Evolutionary conservation across 2,888 invertebrate genomes (phyloP), one percentile per base, ranked within the genome.

Genomic region (Eupelmus urozonus): DNA sequence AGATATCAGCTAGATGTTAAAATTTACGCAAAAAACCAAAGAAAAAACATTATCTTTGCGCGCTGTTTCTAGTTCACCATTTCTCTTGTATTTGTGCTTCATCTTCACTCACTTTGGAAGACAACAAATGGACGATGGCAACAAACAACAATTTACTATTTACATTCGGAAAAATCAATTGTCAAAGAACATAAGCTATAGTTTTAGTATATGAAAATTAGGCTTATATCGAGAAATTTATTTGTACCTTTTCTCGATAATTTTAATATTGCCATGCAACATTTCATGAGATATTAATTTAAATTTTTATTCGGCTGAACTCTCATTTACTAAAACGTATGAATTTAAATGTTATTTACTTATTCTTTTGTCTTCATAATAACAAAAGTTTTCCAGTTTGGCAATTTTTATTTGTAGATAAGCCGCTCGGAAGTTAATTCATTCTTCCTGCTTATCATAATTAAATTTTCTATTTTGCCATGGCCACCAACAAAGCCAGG

Each of bases 401-500:
- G 59, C 71, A 51, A 76, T 51, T 60, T 29, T 65, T 13, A 25
- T 29, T 65, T 51, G 40, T 13, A 71, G 20, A 59, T 59, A 65
- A 63, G 62, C 13, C 16, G 9, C 3, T 66, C n/a, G 4, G 13
- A 55, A 57, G 20, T 4, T n/a, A 16, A 60, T 51, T 74, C 25
- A 57, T 53, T 71, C 13, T 49, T 51, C 40, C n/a, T 76, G 49
- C 40, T 63, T 34, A 70, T 51, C 13, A 27, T 67, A 40, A 45
- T 29, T 55, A 16, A 29, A 73, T 63, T 75, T 67, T 66, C 82
- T 83, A 87, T 84, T 85, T 86, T 82, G 86, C 85, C 82, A 83
- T 81, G 82, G 85, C 45, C 60, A 77, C 65, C 23, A 84, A 84
- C 82, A 87, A 82, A 87, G 85, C 85, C 85, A 87, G 84, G 85